These are phyloP conservation scores for Drosophila tropicalis DNA, from an alignment of 1,140 invertebrate species.

Conservation along the genomic window DNA sequence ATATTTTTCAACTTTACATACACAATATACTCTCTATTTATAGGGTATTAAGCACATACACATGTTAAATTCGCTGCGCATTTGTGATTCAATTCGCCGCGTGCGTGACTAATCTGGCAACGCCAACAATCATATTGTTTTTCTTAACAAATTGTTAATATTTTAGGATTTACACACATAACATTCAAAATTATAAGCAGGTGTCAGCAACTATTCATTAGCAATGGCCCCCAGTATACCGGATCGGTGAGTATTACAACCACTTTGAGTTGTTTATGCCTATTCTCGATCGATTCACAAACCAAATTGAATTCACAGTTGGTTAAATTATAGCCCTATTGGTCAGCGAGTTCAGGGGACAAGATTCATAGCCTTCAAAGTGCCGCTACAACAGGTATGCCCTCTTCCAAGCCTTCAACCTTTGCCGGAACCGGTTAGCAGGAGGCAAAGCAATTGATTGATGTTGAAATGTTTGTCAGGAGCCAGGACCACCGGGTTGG, in stretches of 20 bases:
- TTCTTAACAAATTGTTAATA: background rate
- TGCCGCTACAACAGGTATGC: slow-evolving; percentile 87
- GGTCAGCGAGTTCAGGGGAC: slow-evolving; percentile 88
- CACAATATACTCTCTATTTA: too few species aligned
- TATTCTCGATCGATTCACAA: background rate
- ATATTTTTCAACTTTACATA: too few species aligned
- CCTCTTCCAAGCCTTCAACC: slow-evolving; percentile 1
- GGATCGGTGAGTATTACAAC: slow-evolving; percentile 43
- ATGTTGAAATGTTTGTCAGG: slow-evolving; percentile 47
- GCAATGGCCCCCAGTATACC: slow-evolving; percentile 54
- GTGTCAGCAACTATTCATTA: background rate
- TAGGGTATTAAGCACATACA: too few species aligned
- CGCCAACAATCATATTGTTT: background rate
- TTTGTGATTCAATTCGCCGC: background rate
- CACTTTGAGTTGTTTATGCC: slow-evolving; percentile 22
- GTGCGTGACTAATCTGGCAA: background rate
- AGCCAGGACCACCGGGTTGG: slow-evolving; percentile 53
- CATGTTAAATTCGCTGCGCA: background rate
- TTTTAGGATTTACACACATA: background rate
- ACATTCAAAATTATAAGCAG: background rate
- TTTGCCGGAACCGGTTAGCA: slow-evolving; percentile 55
- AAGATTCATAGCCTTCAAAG: slow-evolving; percentile 90
- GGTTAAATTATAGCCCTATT: slow-evolving; percentile 87
- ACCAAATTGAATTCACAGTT: slow-evolving; percentile 84
- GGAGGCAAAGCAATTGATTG: slow-evolving; percentile 56